A percentile compares a stretch with the other conserved stretches of the same genome.
These are phyloP conservation scores for Athene noctua DNA, from an alignment of 2,113 vertebrate species.

Conservation along the genomic window DNA sequence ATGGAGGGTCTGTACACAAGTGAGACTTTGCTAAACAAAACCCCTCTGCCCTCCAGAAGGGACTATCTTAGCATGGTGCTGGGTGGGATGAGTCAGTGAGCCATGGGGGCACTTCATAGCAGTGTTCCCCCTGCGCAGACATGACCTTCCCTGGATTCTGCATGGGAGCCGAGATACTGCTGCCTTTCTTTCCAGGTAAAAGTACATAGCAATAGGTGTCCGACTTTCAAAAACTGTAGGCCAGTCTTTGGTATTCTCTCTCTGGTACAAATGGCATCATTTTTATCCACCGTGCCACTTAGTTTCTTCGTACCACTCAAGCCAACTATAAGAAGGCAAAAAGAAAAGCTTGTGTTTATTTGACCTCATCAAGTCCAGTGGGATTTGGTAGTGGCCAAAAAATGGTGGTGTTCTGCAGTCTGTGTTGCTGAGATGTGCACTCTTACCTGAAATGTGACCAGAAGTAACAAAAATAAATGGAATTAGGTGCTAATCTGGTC, in stretches of 20 bases:
- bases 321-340: background rate
- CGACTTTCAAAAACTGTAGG: background rate
- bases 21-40: background rate
- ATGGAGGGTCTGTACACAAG: background rate
- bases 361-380: background rate
- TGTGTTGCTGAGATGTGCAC: background rate
- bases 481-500: background rate
- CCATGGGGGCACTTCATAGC: background rate
- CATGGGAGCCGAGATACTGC: background rate
- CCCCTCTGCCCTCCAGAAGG: background rate
- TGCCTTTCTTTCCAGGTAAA: background rate
- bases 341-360: background rate
- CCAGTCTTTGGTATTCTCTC: background rate
- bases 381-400: background rate
- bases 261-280: background rate
- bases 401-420: background rate
- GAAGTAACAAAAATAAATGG: conserved; percentile 15
- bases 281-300: background rate
- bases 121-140: rapidly evolving
- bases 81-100: background rate
- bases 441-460: conserved; percentile 10
- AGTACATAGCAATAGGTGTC: background rate
- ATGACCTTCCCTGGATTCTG: background rate
- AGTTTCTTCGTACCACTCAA: background rate
- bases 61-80: too few relatives aligned